Conservation (phyloP, 2,797 vertebrate genomes). For the Platyrinchus mystaceus region DNA sequence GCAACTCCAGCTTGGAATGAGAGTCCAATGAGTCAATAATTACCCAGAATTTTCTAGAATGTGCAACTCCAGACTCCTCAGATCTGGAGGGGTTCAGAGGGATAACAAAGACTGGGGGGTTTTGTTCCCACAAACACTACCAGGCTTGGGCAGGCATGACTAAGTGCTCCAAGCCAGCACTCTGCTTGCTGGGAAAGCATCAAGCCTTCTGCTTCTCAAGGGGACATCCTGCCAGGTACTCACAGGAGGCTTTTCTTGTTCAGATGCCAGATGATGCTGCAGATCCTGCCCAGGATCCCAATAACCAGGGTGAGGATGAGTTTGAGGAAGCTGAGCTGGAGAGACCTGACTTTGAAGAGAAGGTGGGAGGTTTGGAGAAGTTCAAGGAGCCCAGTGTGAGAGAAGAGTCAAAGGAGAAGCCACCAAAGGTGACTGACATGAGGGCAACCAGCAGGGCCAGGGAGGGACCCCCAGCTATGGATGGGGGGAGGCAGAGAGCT, state of each 20-base stretch:
- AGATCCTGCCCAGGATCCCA: constrained; percentile 70
- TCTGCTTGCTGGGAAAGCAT: not conserved
- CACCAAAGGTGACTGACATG: not conserved
- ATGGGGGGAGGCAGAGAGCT: not conserved
- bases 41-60: not conserved
- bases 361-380: constrained; percentile 3
- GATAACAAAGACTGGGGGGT: fast-evolving
- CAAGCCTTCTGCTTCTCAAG: not conserved
- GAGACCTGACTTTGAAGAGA: constrained; percentile 67
- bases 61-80: not conserved
- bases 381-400: not conserved
- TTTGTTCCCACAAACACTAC: not conserved
- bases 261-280: constrained; percentile 59
- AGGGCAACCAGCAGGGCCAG: not conserved
- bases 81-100: not conserved
- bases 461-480: not conserved
- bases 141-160: not conserved
- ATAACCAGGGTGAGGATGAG: constrained; percentile 73
- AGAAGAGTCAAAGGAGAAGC: constrained; percentile 27
- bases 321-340: constrained; percentile 78
- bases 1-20: not conserved
- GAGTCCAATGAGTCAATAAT: not conserved
- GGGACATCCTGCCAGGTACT: not conserved
- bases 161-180: not conserved
- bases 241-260: not conserved